These are phyloP conservation scores for Asarcornis scutulata DNA, from an alignment of 2,113 vertebrate genomes.

Conservation along the genomic window DNA sequence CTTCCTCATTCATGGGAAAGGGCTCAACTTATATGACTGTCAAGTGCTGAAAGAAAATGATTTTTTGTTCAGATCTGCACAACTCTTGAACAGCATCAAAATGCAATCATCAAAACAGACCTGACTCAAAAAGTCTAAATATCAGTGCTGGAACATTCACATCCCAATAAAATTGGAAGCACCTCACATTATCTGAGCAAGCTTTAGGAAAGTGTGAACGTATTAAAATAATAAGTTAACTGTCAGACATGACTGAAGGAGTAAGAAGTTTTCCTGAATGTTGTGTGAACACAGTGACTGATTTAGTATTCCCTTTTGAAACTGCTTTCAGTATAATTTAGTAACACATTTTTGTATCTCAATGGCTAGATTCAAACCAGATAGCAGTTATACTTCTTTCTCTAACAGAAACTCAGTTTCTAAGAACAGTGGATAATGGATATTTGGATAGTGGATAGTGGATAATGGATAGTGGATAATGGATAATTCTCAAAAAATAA, in stretches of 20 bases:
- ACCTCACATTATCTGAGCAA: not conserved
- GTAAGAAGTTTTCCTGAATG: not conserved
- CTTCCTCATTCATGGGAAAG: not conserved
- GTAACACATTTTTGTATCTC: not conserved
- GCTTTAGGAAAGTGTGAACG: not conserved
- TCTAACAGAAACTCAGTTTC: not conserved
- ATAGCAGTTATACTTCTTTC: not conserved
- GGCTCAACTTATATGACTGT: not conserved
- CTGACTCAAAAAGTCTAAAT: not conserved
- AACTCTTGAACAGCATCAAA: not conserved
- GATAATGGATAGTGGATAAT: too few relatives aligned
- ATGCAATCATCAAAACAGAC: not conserved
- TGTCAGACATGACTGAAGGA: not conserved
- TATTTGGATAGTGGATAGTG: too few relatives aligned
- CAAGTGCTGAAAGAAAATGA: not conserved
- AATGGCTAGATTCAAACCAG: not conserved
- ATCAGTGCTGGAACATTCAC: not conserved
- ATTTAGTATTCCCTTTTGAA: not conserved
- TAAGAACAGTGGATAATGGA: not conserved
- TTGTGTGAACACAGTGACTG: not conserved
- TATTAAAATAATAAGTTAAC: not conserved
- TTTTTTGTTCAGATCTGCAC: not conserved
- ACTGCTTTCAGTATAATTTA: not conserved
- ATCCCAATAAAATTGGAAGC: not conserved
- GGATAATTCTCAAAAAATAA: not conserved